Base-by-base conservation (phyloP, 1,140 invertebrate species). In the Agraylea sexmaculata region DNA sequence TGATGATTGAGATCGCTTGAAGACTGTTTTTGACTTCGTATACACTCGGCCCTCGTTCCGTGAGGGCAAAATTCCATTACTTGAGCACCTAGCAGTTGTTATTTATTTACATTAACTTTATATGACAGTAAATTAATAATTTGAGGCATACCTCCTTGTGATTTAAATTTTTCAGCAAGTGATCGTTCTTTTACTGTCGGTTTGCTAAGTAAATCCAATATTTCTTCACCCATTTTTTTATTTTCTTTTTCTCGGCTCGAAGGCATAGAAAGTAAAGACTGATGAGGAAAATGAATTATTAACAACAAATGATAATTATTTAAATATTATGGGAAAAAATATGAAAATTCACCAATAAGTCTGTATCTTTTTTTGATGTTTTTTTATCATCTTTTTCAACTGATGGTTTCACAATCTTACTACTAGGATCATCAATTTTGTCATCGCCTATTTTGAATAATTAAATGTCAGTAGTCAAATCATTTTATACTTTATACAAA, bases 31-130 rank as follows among this genome's bases (percentile, higher is more conserved):
- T 54, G 69, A 37, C 69, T 69, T 69, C 85, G 64, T 1, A 77
- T 69, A 58, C 93, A 98, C 55, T 97, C 92, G 10, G 82, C 78
- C 51, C 83, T 77, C 1, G 92, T 96, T 16, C 91, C 92, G 62
- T 92, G 87, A 5, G 87, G 85, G 66, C 93, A 98, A 64, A 95
- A 98, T 60, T 97, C 91, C 80, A 83, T 87, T 4, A 95, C 83
- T 66, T 93, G 87, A 0, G 83, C 83, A 1, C 87, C 74, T 76
- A 45, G 17, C 16, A 41, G n/a, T 37, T 23, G 19, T n/a, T 34
- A 10, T 11, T 13, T 11, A 6, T 6, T 5, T 16, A 38, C 4
- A 11, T 7, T 19, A 17, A 6, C 13, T 35, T 21, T 19, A 16
- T 35, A 35, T 27, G 25, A 17, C 4, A 37, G 4, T 17, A 45